phyloP scores from a whole-genome alignment of 1,140 invertebrate species.

The Apocrypta bakeri region DNA sequence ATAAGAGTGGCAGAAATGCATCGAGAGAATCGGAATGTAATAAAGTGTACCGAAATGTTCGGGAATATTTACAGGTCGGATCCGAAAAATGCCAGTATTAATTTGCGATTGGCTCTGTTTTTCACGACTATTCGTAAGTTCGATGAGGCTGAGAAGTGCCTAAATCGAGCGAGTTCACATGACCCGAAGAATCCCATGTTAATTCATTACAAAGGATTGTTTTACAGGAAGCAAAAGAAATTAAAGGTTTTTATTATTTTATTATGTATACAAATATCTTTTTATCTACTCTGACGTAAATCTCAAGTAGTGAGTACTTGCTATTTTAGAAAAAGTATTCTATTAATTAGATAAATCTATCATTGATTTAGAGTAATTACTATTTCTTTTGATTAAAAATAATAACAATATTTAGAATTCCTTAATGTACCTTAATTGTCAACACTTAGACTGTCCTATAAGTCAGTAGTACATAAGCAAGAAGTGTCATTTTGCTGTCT shows the following conservation, averaged over 20 bases:
- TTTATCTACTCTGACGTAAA: background rate
- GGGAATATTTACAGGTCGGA: slow-evolving; percentile 1
- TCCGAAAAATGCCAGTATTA: background rate
- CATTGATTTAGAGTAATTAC: too few relatives aligned
- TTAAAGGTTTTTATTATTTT: background rate
- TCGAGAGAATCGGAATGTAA: background rate
- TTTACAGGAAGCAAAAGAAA: background rate
- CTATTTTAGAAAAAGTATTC: too few relatives aligned
- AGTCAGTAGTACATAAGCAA: too few relatives aligned
- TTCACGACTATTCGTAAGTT: slow-evolving; percentile 24
- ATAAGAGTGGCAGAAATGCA: slow-evolving; percentile 29
- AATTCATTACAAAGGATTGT: slow-evolving; percentile 39
- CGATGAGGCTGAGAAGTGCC: slow-evolving; percentile 25
- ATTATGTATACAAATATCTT: background rate
- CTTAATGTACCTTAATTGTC: too few relatives aligned
- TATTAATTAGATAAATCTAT: too few relatives aligned
- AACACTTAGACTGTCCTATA: too few relatives aligned
- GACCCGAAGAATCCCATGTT: slow-evolving; percentile 11
- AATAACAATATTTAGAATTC: too few relatives aligned
- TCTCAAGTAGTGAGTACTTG: too few relatives aligned
- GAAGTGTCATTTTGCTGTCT: too few relatives aligned
- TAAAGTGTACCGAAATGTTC: background rate
- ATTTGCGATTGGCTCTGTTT: background rate
- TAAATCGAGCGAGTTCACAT: slow-evolving; percentile 8
- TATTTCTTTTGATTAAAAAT: too few relatives aligned